Evolutionary conservation across 2,888 invertebrate species (phyloP).

Genomic region (Seira ritae): DNA sequence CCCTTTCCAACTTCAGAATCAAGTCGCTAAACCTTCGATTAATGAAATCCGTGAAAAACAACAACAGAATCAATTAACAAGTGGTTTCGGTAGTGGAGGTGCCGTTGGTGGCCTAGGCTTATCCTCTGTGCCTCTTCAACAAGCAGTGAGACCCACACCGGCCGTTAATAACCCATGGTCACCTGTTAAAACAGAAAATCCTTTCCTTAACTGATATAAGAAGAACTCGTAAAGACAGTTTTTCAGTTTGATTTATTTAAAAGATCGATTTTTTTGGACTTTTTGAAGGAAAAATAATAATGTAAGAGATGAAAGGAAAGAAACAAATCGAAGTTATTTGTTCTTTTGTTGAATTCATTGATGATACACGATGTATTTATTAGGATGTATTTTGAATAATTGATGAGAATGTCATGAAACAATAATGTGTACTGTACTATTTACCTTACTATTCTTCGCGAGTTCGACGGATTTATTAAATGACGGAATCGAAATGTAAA

Average conservation of each 20-base stretch:
- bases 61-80: slow-evolving; percentile 67
- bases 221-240: slow-evolving; percentile 24
- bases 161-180: slow-evolving; percentile 73
- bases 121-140: slow-evolving; percentile 39
- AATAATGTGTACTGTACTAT: slow-evolving; percentile 6
- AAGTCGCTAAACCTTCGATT: slow-evolving; percentile 71
- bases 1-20: slow-evolving; percentile 72
- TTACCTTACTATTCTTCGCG: not conserved
- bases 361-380: slow-evolving; percentile 24
- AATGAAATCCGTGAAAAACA: slow-evolving; percentile 73
- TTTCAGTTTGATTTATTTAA: slow-evolving; percentile 11
- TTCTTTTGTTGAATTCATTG: not conserved
- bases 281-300: not conserved
- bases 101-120: not conserved
- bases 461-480: not conserved
- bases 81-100: slow-evolving; percentile 35
- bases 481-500: slow-evolving; percentile 10
- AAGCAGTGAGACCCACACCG: slow-evolving; percentile 30
- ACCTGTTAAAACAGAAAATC: slow-evolving; percentile 72
- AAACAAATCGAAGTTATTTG: not conserved
- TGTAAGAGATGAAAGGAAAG: not conserved
- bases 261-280: slow-evolving; percentile 20
- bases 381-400: slow-evolving; percentile 6
- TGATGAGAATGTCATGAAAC: slow-evolving; percentile 1
- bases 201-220: slow-evolving; percentile 65